Evolutionary conservation across 2,113 vertebrate genomes (phyloP).

Genomic region (Cnemophilus loriae): DNA sequence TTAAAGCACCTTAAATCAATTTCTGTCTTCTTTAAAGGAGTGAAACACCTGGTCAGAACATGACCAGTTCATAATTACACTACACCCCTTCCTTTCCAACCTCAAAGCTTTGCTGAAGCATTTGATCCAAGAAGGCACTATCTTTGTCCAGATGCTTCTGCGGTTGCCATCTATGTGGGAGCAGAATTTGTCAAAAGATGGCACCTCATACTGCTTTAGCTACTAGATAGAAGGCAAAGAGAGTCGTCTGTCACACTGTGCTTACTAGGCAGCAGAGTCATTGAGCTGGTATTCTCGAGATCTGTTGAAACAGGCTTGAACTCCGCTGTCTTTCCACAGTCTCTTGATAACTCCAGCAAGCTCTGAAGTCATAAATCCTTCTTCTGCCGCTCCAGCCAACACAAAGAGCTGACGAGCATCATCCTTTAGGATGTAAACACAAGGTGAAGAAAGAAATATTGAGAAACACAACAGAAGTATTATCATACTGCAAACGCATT

Average conservation of each 20-base stretch:
- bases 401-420: slow-evolving; percentile 96
- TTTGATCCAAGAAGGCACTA: not conserved
- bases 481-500: not conserved
- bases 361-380: slow-evolving; percentile 97
- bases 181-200: not conserved
- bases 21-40: not conserved
- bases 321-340: slow-evolving; percentile 93
- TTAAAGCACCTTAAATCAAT: not conserved
- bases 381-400: slow-evolving; percentile 92
- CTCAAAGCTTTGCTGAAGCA: not conserved
- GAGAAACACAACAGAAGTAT: not conserved
- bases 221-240: not conserved
- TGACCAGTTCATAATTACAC: not conserved
- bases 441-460: not conserved
- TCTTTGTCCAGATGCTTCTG: not conserved
- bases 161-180: not conserved
- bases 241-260: not conserved
- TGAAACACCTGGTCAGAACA: not conserved
- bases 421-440: slow-evolving; percentile 74
- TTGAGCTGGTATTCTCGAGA: slow-evolving; percentile 98
- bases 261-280: slow-evolving; percentile 98
- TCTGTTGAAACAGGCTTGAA: slow-evolving; percentile 94
- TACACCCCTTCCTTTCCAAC: not conserved
- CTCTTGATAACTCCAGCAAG: slow-evolving; percentile 96
- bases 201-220: not conserved